A percentile compares a stretch with the other conserved stretches of the same genome.
These are phyloP conservation scores for Grallaria varia DNA, from an alignment of 2,113 vertebrate species.

Conservation along the genomic window DNA sequence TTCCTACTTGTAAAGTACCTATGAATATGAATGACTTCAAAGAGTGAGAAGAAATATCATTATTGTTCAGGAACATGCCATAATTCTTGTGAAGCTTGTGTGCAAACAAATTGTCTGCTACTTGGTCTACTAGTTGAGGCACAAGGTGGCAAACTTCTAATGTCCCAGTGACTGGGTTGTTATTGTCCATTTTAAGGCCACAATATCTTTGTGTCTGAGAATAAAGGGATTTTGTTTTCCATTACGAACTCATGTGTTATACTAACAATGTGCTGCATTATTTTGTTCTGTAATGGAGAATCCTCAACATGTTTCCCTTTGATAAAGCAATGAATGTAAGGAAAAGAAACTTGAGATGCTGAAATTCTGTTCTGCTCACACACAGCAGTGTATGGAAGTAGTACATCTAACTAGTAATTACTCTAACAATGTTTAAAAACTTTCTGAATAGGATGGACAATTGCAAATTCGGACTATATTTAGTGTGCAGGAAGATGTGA, in stretches of 20 bases:
- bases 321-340: background rate
- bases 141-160: background rate
- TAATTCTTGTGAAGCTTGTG: background rate
- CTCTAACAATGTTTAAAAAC: background rate
- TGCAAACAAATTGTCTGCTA: background rate
- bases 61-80: background rate
- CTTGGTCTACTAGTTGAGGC: background rate
- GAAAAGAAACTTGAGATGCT: background rate
- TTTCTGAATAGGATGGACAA: background rate
- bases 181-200: background rate
- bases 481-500: background rate
- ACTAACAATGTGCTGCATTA: background rate
- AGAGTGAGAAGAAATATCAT: background rate
- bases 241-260: background rate
- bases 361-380: background rate
- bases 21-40: background rate
- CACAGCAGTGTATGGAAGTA: background rate
- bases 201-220: background rate
- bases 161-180: background rate
- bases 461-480: background rate
- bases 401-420: background rate
- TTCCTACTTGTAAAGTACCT: background rate
- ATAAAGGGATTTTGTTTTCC: background rate
- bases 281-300: conserved; percentile 6
- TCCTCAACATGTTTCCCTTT: background rate